These are phyloP conservation scores for Melanchra persicariae DNA, from an alignment of 2,888 invertebrate species.

Conservation along the genomic window DNA sequence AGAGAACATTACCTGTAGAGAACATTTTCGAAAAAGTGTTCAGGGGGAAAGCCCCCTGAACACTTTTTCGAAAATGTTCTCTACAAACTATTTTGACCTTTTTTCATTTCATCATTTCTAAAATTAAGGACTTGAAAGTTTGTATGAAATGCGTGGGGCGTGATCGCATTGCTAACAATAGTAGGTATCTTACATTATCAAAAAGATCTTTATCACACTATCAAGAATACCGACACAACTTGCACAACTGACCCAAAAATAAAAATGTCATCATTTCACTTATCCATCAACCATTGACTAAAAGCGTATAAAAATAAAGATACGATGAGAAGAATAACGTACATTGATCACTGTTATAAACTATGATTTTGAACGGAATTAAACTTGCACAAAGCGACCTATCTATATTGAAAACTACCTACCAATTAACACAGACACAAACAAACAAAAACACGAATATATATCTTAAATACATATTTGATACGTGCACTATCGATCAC, in stretches of 20 bases:
- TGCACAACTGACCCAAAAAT: not conserved
- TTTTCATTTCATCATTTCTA: no score
- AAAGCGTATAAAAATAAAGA: not conserved
- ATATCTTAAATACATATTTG: slow-evolving; percentile 36
- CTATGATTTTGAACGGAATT: not conserved
- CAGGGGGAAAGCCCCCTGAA: no score
- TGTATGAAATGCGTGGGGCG: no score
- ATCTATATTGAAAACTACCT: slow-evolving; percentile 20
- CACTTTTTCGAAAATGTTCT: no score
- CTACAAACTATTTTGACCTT: no score
- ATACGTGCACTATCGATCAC: slow-evolving; percentile 8
- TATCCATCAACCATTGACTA: not conserved
- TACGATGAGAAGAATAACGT: not conserved
- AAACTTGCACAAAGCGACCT: not conserved
- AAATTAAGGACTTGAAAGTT: no score
- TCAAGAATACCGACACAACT: not conserved
- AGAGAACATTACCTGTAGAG: no score
- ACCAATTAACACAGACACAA: slow-evolving; percentile 56
- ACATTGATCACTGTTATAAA: not conserved
- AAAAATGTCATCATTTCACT: no score
- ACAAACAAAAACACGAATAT: slow-evolving; percentile 51
- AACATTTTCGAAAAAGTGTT: no score
- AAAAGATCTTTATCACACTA: not conserved
- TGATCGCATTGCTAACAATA: no score
- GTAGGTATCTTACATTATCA: not conserved